Evolutionary conservation across 2,888 invertebrate genomes (phyloP).

Genomic region (Epinotia ramella): DNA sequence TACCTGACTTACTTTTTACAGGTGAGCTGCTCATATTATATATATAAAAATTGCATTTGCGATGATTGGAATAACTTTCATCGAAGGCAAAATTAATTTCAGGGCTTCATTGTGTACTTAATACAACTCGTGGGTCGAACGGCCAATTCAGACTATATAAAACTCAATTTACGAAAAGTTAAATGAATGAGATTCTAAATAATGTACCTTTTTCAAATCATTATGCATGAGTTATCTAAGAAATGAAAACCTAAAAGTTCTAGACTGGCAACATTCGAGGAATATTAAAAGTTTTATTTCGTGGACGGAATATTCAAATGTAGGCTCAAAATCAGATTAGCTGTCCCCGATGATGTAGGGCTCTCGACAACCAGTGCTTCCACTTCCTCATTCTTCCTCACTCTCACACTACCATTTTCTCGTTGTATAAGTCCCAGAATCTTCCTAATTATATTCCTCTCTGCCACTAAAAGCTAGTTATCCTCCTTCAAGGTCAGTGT

Average conservation of each 20-base stretch:
- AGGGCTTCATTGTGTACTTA: not conserved
- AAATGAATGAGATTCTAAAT: constrained; percentile 18
- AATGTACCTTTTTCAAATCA: constrained; percentile 22
- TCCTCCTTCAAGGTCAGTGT: too few relatives aligned
- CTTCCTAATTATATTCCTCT: too few relatives aligned
- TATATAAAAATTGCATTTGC: not conserved
- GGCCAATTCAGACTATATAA: constrained; percentile 4
- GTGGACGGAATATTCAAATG: constrained; percentile 57
- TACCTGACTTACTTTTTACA: not conserved
- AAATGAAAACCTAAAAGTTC: constrained; percentile 34
- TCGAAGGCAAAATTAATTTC: constrained; percentile 1
- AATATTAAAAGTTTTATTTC: constrained; percentile 22
- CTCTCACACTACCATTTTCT: too few relatives aligned
- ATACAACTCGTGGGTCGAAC: constrained; percentile 7
- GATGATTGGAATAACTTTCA: not conserved
- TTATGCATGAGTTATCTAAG: constrained; percentile 33
- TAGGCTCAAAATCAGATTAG: constrained; percentile 50
- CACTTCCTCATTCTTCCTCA: too few relatives aligned
- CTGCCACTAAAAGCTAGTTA: too few relatives aligned
- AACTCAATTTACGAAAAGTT: constrained; percentile 8
- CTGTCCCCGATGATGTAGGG: too few relatives aligned
- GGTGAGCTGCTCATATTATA: not conserved
- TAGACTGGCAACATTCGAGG: constrained; percentile 20
- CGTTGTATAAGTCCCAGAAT: too few relatives aligned
- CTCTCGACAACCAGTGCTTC: too few relatives aligned